Percentiles rank a stretch among this genome's conserved stretches.
Evolutionary conservation across 2,113 vertebrate species (phyloP).

Genomic region (Microcebus lehilahytsara): DNA sequence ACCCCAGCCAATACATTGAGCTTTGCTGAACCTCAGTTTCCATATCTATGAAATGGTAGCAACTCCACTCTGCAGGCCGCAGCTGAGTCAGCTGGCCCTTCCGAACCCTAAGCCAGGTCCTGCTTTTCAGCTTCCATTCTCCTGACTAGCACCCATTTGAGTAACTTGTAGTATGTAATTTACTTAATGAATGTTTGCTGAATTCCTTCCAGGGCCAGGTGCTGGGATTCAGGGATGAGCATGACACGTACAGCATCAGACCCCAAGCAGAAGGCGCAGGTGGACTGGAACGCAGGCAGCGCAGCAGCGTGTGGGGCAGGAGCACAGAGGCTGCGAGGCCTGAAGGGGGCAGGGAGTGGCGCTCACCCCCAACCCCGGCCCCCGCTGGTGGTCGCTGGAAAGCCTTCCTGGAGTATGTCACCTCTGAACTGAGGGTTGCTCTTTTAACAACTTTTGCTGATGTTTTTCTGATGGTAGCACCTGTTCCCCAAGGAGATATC

Average conservation of each 20-base stretch:
- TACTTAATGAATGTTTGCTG: neutral
- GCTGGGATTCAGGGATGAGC: neutral
- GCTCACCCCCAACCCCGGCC: neutral
- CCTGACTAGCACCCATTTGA: neutral
- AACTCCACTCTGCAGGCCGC: neutral
- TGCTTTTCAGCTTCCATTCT: neutral
- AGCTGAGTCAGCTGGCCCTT: neutral
- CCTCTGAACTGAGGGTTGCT: neutral
- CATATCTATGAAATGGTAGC: neutral
- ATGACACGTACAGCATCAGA: neutral
- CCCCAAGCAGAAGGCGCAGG: neutral
- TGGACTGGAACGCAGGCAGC: neutral
- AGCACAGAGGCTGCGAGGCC: neutral
- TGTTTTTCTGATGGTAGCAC: neutral
- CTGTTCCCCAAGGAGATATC: neutral
- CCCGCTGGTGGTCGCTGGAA: neutral
- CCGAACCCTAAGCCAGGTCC: neutral
- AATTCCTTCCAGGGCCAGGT: neutral
- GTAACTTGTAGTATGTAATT: neutral
- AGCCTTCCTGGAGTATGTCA: neutral
- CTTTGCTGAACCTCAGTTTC: neutral
- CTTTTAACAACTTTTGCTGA: neutral
- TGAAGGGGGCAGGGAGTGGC: neutral
- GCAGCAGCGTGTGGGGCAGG: rapidly evolving
- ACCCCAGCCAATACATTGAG: neutral